Conservation (phyloP, 1,140 invertebrate genomes). For the Drosophila bocqueti region DNA sequence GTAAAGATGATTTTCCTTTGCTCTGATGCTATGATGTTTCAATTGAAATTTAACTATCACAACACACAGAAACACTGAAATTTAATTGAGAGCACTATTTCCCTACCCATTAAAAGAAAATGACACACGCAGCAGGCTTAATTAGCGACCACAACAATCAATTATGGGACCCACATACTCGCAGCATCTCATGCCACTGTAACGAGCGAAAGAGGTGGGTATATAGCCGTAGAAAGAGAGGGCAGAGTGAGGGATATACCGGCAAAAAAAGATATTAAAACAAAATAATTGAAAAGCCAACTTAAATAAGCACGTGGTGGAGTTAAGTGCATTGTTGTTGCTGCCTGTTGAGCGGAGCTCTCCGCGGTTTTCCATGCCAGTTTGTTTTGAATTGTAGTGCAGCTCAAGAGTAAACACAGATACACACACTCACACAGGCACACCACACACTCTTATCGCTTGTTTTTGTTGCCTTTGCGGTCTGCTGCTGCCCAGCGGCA, state of each 20-base stretch:
- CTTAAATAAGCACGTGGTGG: slow-evolving; percentile 75
- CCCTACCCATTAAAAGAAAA: not conserved
- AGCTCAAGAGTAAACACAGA: slow-evolving; percentile 10
- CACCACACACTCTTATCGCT: slow-evolving; percentile 1
- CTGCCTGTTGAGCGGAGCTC: slow-evolving; percentile 2
- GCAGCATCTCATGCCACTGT: slow-evolving; percentile 24
- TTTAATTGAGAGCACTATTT: slow-evolving; percentile 10
- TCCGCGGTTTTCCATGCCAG: slow-evolving; percentile 11
- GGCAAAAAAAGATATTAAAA: slow-evolving; percentile 46
- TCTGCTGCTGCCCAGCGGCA: slow-evolving; percentile 33
- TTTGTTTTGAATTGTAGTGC: slow-evolving; percentile 40
- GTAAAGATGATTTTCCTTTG: not conserved
- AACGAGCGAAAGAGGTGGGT: not conserved
- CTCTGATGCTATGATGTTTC: not conserved
- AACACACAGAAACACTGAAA: slow-evolving; percentile 5
- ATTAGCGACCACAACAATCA: slow-evolving; percentile 44
- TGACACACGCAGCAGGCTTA: slow-evolving; percentile 34
- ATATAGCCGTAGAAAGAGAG: not conserved
- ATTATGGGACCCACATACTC: slow-evolving; percentile 33
- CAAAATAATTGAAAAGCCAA: slow-evolving; percentile 68
- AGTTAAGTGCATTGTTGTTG: slow-evolving; percentile 36
- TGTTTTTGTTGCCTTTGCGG: slow-evolving; percentile 29
- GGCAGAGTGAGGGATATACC: not conserved
- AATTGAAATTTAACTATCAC: slow-evolving; percentile 25
- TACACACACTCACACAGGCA: too few species aligned